Base-by-base conservation (phyloP, 2,888 invertebrate species). In the Philhelius pedissequus region DNA sequence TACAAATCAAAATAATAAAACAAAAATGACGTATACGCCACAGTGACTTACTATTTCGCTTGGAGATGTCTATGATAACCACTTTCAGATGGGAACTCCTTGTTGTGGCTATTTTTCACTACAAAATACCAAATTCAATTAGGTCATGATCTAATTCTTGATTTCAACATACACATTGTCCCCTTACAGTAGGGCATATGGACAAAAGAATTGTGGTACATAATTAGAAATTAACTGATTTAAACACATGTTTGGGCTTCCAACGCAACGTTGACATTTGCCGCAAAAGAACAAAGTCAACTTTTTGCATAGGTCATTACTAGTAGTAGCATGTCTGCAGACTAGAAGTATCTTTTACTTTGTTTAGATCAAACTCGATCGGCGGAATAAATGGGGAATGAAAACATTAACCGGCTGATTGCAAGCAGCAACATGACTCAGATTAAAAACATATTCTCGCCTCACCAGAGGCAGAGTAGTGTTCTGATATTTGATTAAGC, bases 1-100 rank as follows among this genome's bases (percentile, higher is more conserved):
- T 30, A 60, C 64, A 48, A 35, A 9, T 54, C 35, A 52, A 54
- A 60, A n/a, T n/a, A n/a, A n/a, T n/a, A n/a, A n/a, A n/a, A n/a
- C n/a, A n/a, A 56, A 74, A 32, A 71, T 77, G 50, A 74, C 69
- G 83, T 70, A 83, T 74, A 62, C 69, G 79, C 74, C 74, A 79
- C 40, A 79, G 73, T 78, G 52, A 38, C 54, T 38, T 48, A 48
- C 45, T 22, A 20, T 68, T 11, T 52, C 38, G 27, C 13, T 62
- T 38, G 22, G 45, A 43, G 75, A 38, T 60, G 54, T 27, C 30
- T 32, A 35, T 58, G 52, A 43, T 7, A 38, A 20, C 35, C 20
- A 35, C 8, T 22, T 18, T 30, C 13, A 35, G 32, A 32, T 20
- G 81, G 71, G 60, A 82, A 68, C 71, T 71, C 73, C 82, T 73